Conservation (phyloP, 53 echinoderm and acorn worm genomes). For the Mesocentrotus franciscanus region DNA sequence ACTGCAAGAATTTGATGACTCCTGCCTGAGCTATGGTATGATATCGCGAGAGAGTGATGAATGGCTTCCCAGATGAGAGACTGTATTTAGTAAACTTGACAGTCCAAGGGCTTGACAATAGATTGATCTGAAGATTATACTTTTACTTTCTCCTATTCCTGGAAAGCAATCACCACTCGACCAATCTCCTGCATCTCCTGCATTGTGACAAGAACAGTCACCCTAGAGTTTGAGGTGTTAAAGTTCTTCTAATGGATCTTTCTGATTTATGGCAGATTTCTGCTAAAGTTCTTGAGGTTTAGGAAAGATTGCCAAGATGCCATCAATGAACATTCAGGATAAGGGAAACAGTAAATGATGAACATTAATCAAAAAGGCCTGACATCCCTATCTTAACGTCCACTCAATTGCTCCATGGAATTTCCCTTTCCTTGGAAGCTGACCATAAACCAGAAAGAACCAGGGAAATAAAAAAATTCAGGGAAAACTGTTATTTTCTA, state of each 20-base stretch:
- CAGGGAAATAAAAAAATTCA: too few relatives aligned
- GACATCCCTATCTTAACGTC: too few relatives aligned
- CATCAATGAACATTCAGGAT: background rate
- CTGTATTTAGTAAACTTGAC: background rate
- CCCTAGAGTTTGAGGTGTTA: background rate
- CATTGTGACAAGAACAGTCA: background rate
- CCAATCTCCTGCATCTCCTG: background rate
- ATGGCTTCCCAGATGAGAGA: background rate
- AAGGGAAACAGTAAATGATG: background rate
- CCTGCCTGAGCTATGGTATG: background rate
- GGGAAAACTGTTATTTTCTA: too few relatives aligned
- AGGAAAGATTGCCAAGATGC: background rate
- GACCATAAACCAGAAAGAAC: too few relatives aligned
- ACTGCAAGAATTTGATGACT: background rate
- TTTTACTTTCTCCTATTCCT: conserved; percentile 1
- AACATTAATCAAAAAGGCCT: background rate
- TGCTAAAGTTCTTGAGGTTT: background rate
- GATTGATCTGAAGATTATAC: background rate
- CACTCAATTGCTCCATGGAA: too few relatives aligned
- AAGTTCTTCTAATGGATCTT: background rate
- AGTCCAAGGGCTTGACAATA: background rate
- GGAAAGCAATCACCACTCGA: background rate
- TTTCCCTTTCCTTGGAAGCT: too few relatives aligned
- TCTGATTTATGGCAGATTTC: background rate
- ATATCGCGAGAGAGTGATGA: conserved; percentile 9